Conservation (phyloP, 2,113 vertebrate genomes). For the Mastomys natalensis region DNA sequence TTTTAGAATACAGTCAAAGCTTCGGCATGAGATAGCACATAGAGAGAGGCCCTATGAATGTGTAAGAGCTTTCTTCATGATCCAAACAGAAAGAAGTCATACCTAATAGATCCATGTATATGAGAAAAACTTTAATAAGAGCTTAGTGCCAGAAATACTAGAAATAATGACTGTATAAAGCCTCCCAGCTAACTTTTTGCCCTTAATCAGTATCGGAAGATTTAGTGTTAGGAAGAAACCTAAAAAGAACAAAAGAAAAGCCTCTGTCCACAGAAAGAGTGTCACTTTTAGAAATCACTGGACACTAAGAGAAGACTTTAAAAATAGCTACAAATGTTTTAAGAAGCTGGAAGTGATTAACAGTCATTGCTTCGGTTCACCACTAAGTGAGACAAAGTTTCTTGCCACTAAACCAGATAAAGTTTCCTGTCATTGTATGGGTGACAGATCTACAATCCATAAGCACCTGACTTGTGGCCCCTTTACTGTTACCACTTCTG, state of each 20-base stretch:
- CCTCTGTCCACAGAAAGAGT: background rate
- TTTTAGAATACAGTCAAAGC: constrained; percentile 2
- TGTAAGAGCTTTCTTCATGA: background rate
- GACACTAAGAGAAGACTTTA: background rate
- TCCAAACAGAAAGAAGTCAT: background rate
- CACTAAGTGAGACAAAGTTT: background rate
- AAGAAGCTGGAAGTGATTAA: background rate
- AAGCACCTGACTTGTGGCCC: background rate
- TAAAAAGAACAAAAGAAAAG: background rate
- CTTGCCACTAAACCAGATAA: background rate
- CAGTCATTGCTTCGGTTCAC: background rate
- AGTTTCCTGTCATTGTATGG: background rate
- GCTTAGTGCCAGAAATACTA: background rate
- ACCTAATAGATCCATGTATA: background rate
- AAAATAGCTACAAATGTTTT: background rate
- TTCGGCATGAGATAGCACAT: background rate
- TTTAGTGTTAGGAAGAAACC: background rate
- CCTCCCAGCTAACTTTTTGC: background rate
- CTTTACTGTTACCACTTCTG: background rate
- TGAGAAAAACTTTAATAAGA: background rate
- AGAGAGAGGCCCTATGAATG: background rate
- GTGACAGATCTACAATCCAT: background rate
- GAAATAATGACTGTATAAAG: constrained; percentile 18
- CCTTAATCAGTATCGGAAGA: constrained; percentile 4
- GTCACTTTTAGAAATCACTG: background rate